Evolutionary conservation across 2,888 invertebrate genomes (phyloP), one percentile per base, ranked within the genome.

Genomic region (Lasioglossum morio): DNA sequence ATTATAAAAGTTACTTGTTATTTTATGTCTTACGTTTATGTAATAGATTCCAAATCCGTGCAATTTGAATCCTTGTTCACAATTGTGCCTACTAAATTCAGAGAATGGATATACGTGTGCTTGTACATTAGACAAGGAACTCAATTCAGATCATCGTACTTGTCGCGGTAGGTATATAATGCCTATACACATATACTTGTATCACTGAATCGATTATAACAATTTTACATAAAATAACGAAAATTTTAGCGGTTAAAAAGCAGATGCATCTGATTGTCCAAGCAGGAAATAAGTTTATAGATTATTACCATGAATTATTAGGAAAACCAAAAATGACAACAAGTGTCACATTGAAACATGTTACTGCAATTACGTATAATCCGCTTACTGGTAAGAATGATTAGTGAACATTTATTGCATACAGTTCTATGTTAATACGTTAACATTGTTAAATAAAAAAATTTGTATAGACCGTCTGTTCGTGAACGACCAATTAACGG

Each of bases 31-130:
- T 16, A 43, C 37, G n/a, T 76, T 78, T 27, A 14, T 48, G 77
- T 87, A 87, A 77, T 77, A 94, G 94, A 90, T 92, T 19, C 37
- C 83, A 0, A 96, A 98, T 95, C 97, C 97, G 0, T 98, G 98
- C 93, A 93, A 94, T 34, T 90, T 94, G 12, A 95, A 96, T 34
- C 95, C 95, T 19, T 99, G 99, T 94, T 97, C 97, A 2, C 97
- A 98, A 93, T 95, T 99, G 40, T 99, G 99, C 92, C 95, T 98
- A 53, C 95, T 98, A 76, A 96, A 96, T 2, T 97, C 97, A 0
- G 95, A 96, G 12, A 93, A 92, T 0, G 95, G 95, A 0, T 97
- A 96, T 85, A 95, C 96, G 0, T 98, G 98, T 93, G 97, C 97
- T 0, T 99, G 99, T 92, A 97, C 98, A 0, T 96, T 97, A 70